phyloP scores from a whole-genome alignment of 1,140 invertebrate species.

The Globodera rostochiensis region DNA sequence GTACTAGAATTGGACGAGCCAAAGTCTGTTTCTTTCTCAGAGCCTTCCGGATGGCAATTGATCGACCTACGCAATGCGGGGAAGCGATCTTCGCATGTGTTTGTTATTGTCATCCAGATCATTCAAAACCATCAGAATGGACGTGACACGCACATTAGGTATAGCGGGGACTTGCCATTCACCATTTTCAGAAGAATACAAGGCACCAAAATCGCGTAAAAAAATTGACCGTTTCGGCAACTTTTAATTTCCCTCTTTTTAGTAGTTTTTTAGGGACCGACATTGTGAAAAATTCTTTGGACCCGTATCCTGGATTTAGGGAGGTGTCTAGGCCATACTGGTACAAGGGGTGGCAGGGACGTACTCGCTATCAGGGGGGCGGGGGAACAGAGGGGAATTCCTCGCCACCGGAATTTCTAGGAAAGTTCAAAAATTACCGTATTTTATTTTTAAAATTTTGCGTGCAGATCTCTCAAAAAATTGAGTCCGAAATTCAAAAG shows the following conservation, averaged over 20 bases:
- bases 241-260: background rate
- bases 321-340: too few species aligned
- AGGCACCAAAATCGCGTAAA: too few species aligned
- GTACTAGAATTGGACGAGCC: conserved; percentile 82
- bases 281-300: background rate
- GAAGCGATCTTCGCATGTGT: conserved; percentile 27
- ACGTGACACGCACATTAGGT: conserved; percentile 90
- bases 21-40: conserved; percentile 89
- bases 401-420: too few species aligned
- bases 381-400: too few species aligned
- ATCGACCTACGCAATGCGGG: conserved; percentile 45
- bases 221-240: background rate
- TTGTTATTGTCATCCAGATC: conserved; percentile 65
- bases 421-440: too few species aligned
- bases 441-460: too few species aligned
- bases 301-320: too few species aligned
- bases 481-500: too few species aligned
- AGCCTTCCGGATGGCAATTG: conserved; percentile 93
- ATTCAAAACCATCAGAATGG: conserved; percentile 93
- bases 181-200: too few species aligned
- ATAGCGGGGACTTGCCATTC: background rate
- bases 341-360: too few species aligned
- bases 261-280: background rate
- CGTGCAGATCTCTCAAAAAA: too few species aligned
- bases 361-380: too few species aligned